Evolutionary conservation across 2,888 invertebrate species (phyloP).

Genomic region (Asteroscopus sphinx): DNA sequence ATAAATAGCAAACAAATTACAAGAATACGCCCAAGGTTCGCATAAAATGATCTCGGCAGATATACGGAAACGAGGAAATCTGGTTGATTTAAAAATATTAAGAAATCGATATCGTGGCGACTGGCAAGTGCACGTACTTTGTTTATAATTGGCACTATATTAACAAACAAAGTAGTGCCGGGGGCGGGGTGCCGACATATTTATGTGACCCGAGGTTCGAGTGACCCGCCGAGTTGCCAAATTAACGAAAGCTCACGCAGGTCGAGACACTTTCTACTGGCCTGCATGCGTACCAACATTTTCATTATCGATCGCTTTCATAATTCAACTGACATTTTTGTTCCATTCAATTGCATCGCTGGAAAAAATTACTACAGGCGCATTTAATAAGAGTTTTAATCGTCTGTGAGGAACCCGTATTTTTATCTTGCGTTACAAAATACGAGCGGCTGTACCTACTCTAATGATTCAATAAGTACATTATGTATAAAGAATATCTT

Average conservation of each 20-base stretch:
- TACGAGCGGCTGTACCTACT: slow-evolving; percentile 34
- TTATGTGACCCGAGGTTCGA: slow-evolving; percentile 81
- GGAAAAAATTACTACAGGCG: slow-evolving; percentile 64
- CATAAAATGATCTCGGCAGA: slow-evolving; percentile 55
- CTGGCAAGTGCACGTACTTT: slow-evolving; percentile 76
- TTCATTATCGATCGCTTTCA: slow-evolving; percentile 88
- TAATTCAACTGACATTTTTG: slow-evolving; percentile 88
- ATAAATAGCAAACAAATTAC: slow-evolving; percentile 39
- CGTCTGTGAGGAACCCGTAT: slow-evolving; percentile 57
- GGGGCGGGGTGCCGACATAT: slow-evolving; percentile 85
- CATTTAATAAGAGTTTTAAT: slow-evolving; percentile 69
- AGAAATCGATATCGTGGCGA: slow-evolving; percentile 79
- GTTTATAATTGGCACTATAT: slow-evolving; percentile 86
- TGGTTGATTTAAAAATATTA: slow-evolving; percentile 76
- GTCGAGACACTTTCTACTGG: slow-evolving; percentile 88
- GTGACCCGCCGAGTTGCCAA: slow-evolving; percentile 83
- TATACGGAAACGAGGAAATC: slow-evolving; percentile 72
- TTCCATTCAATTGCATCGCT: slow-evolving; percentile 80
- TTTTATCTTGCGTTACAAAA: slow-evolving; percentile 62
- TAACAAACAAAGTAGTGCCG: slow-evolving; percentile 85
- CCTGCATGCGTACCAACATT: slow-evolving; percentile 81
- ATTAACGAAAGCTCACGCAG: slow-evolving; percentile 85
- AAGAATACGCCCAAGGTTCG: slow-evolving; percentile 55
- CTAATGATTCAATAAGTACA: slow-evolving; percentile 32
- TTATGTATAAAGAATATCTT: slow-evolving; percentile 40